Conservation (phyloP, 2,888 invertebrate species). For the Polymixis flavicincta region DNA sequence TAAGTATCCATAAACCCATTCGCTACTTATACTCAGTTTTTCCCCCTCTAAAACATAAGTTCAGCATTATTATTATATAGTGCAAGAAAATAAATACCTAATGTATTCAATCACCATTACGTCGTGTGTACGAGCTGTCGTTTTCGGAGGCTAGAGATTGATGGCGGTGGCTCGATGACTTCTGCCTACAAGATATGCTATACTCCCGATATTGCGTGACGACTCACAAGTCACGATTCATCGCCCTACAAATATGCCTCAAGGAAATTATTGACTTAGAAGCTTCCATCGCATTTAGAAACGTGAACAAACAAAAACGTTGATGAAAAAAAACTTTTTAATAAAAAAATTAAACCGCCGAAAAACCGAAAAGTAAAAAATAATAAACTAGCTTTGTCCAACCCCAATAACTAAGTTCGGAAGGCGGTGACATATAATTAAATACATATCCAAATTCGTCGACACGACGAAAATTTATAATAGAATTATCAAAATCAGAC, state of each 20-base stretch:
- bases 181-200: conserved; percentile 79
- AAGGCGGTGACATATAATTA: no score
- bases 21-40: neutral
- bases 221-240: conserved; percentile 74
- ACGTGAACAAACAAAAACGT: conserved; percentile 33
- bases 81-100: conserved; percentile 21
- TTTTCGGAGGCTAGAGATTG: conserved; percentile 78
- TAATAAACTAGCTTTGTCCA: no score
- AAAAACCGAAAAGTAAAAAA: no score
- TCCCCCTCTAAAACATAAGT: neutral
- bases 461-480: no score
- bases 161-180: conserved; percentile 78
- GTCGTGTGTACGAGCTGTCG: conserved; percentile 68
- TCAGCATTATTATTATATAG: neutral
- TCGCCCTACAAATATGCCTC: conserved; percentile 72
- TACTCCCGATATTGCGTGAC: conserved; percentile 83
- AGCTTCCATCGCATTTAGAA: conserved; percentile 58
- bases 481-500: no score
- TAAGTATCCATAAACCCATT: neutral
- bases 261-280: conserved; percentile 73
- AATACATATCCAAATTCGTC: no score
- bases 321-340: no score
- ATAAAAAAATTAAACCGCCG: no score
- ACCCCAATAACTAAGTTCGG: no score
- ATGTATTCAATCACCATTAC: conserved; percentile 60